phyloP scores from a whole-genome alignment of 2,888 invertebrate genomes.

The Arge pagana region DNA sequence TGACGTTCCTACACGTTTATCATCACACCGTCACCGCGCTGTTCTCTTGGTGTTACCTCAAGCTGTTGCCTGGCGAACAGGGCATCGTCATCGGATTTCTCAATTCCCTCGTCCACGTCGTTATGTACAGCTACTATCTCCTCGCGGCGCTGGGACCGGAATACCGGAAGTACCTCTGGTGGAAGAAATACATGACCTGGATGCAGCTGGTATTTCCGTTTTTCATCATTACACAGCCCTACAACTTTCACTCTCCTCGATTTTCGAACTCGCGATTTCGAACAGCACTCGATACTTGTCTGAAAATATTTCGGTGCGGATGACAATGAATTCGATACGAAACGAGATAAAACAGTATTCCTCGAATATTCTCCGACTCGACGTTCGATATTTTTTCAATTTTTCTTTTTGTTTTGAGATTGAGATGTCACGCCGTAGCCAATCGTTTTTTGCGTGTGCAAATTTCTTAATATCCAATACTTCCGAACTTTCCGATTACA shows the following conservation, averaged over 20 bases:
- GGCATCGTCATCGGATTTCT: constrained; percentile 72
- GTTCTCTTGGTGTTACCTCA: constrained; percentile 59
- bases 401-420: too few relatives aligned
- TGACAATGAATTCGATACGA: not conserved
- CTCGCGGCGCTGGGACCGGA: constrained; percentile 76
- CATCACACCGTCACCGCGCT: constrained; percentile 60
- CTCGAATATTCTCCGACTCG: too few relatives aligned
- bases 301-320: not conserved
- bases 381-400: too few relatives aligned
- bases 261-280: constrained; percentile 1
- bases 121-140: constrained; percentile 84
- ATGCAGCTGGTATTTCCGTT: constrained; percentile 71
- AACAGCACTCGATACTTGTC: constrained; percentile 3
- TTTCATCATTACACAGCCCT: not conserved
- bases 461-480: too few relatives aligned
- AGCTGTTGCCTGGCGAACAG: constrained; percentile 68
- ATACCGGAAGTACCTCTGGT: constrained; percentile 77
- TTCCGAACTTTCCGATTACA: too few relatives aligned
- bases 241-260: too few relatives aligned
- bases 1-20: constrained; percentile 65
- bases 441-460: too few relatives aligned
- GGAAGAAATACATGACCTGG: constrained; percentile 83
- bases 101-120: constrained; percentile 77
- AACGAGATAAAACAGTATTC: constrained; percentile 46
- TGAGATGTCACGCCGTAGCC: too few relatives aligned